Evolutionary conservation across 2,113 vertebrate species (phyloP), one percentile per base, ranked within the genome.

Genomic region (Crotalus tigris): DNA sequence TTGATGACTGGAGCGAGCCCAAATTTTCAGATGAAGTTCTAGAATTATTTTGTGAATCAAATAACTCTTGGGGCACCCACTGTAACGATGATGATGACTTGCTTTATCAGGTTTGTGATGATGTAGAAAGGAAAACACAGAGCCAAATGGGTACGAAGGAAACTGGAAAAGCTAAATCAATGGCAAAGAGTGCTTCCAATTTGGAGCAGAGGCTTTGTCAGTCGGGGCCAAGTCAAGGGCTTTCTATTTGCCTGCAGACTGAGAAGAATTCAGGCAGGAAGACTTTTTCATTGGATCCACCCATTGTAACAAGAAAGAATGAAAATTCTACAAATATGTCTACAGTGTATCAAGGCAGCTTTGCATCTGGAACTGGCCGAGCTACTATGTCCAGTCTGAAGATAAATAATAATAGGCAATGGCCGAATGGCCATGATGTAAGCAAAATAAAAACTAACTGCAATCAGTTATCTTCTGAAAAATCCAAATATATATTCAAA

Each of bases 21-120:
- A 97, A 96, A 59, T 97, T 98, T 95, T 96, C 97, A 59, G 97
- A 95, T 93, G 97, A 98, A 85, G 12, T 98, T 91, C 29, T 98
- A 75, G 94, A 96, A 93, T 95, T 95, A 90, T 98, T 98, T 92
- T 97, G 96, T 95, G 96, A 98, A 29, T 97, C 98, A 0, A 96
- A 98, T 21, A 97, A 95, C 91, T 96, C 97, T 86, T 99, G 99
- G 99, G 98, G 98, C 91, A 75, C 93, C 24, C 95, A 97, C 89
- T 97, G 92, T 49, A 98, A 98, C 2, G 98, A 99, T 11, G 92
- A 92, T 0, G 99, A 99, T 85, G 98, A 98, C 55, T 96, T 99
- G 94, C 96, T 99, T 11, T 99, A 98, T 97, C 98, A 98, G 96
- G 98, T 98, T 17, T 99, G 99, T 96, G 99, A 99, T 96, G 98